Conservation (phyloP, 2,888 invertebrate species). For the Cephus pulcher region DNA sequence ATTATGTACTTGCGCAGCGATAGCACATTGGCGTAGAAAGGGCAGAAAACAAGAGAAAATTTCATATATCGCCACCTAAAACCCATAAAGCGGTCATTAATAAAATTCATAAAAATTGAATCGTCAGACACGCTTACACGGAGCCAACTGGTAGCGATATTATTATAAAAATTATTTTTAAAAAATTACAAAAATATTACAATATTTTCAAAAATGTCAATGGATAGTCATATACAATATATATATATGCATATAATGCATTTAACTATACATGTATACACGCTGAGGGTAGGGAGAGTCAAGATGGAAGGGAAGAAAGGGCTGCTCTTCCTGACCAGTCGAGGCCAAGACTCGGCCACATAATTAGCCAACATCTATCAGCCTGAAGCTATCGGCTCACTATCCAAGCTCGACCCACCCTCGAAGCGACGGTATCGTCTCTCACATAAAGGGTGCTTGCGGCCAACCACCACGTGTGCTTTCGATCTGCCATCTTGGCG, state of each 20-base stretch:
- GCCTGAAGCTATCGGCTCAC: constrained; percentile 63
- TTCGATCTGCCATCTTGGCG: not conserved
- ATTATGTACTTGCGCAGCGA: not conserved
- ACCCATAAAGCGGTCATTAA: too few relatives aligned
- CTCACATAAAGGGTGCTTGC: constrained; percentile 19
- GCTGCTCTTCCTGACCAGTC: constrained; percentile 50
- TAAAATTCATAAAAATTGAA: not conserved
- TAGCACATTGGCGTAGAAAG: not conserved
- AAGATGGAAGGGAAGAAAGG: constrained; percentile 33
- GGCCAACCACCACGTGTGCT: not conserved
- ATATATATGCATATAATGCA: constrained; percentile 11
- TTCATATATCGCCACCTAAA: too few relatives aligned
- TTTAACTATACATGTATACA: not conserved
- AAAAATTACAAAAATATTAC: not conserved
- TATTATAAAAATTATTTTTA: not conserved
- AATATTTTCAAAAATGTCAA: constrained; percentile 27
- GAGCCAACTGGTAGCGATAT: not conserved
- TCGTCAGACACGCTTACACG: too few relatives aligned
- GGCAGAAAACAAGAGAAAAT: too few relatives aligned
- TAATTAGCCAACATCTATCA: constrained; percentile 68
- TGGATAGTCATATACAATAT: constrained; percentile 54
- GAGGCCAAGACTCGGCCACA: constrained; percentile 60
- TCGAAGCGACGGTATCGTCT: constrained; percentile 27
- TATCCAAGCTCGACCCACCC: constrained; percentile 54
- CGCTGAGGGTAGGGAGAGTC: constrained; percentile 37